Percentiles rank a stretch among this genome's conserved stretches.
These are phyloP conservation scores for Hoplostethus atlanticus DNA, from an alignment of 2,797 vertebrate species.

Conservation along the genomic window DNA sequence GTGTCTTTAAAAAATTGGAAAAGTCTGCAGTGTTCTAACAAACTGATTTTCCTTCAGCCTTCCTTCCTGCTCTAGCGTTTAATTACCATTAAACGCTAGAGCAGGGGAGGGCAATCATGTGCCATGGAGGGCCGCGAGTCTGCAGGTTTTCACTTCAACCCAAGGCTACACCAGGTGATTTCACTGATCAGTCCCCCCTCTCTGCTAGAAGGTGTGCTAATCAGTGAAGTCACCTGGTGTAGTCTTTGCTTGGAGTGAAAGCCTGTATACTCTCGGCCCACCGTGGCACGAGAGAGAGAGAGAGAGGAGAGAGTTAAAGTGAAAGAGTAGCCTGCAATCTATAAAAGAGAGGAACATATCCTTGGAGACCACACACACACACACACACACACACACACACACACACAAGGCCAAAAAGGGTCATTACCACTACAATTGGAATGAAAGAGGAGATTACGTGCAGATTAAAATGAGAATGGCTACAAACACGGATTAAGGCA, in stretches of 20 bases:
- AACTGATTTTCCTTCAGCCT: background rate
- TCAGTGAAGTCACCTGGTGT: too few relatives aligned
- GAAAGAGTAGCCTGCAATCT: background rate
- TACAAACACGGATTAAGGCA: conserved; percentile 68
- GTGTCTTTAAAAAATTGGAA: background rate
- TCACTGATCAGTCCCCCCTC: too few relatives aligned
- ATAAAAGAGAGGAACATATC: too few relatives aligned
- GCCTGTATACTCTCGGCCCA: too few relatives aligned
- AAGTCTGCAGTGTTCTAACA: conserved; percentile 11
- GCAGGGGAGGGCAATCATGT: too few relatives aligned
- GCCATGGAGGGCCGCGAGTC: too few relatives aligned
- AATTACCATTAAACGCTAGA: background rate
- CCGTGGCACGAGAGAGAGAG: background rate
- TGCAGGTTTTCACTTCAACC: too few relatives aligned
- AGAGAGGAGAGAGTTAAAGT: background rate
- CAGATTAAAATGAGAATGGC: conserved; percentile 74
- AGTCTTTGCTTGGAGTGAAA: too few relatives aligned
- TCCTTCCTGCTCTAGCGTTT: conserved; percentile 14
- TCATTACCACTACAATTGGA: conserved; percentile 42
- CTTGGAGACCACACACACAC: background rate
- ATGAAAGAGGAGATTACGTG: conserved; percentile 59
- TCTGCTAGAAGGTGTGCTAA: too few relatives aligned
- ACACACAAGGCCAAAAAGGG: conserved; percentile 8
- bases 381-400: background rate
- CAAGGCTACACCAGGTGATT: too few relatives aligned